Evolutionary conservation across 2,113 vertebrate genomes (phyloP).

Genomic region (Globicephala melas): DNA sequence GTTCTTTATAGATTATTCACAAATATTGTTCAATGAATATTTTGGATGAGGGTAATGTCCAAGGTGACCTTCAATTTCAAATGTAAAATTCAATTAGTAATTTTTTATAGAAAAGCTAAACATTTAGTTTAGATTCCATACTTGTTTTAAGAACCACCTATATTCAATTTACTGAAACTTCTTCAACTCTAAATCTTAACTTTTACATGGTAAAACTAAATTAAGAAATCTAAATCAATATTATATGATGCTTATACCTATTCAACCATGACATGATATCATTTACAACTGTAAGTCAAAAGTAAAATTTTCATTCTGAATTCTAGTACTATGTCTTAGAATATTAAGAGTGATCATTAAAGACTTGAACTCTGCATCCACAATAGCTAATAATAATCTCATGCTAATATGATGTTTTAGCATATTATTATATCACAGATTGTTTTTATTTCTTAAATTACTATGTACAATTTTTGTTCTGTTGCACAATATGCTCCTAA

Average conservation of each 20-base stretch:
- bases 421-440: neutral
- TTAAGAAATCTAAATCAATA: neutral
- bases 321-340: neutral
- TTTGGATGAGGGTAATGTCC: neutral
- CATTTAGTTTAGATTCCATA: neutral
- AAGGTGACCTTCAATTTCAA: neutral
- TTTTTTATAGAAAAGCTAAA: neutral
- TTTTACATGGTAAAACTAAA: neutral
- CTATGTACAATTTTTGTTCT: neutral
- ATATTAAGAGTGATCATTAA: neutral
- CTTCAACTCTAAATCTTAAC: neutral
- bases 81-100: neutral
- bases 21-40: neutral
- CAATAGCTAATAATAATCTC: neutral
- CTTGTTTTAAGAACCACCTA: neutral
- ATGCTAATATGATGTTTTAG: neutral
- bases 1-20: neutral
- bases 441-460: neutral
- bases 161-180: neutral
- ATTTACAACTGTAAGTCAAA: neutral
- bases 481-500: neutral
- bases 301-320: neutral
- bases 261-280: neutral
- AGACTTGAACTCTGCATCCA: neutral
- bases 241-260: neutral